phyloP scores from a whole-genome alignment of 2,888 invertebrate species.

The Drosophila sordidula region DNA sequence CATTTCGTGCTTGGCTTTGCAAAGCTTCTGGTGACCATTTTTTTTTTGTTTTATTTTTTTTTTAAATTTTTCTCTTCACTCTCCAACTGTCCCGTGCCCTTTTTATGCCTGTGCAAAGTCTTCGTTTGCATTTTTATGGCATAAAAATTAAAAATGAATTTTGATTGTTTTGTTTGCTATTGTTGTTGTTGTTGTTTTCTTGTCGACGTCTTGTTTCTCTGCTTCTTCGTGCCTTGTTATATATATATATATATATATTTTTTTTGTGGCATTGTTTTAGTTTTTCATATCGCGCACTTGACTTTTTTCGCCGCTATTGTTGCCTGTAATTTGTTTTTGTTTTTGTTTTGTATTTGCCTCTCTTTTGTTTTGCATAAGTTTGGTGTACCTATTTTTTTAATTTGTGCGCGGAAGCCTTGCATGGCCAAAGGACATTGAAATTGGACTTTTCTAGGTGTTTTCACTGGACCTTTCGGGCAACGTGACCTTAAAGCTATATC shows the following conservation, averaged over 20 bases:
- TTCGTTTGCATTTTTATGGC: conserved; percentile 82
- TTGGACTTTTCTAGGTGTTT: conserved; percentile 25
- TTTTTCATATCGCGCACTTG: conserved; percentile 65
- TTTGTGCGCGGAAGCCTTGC: conserved; percentile 67
- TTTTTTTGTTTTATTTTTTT: not conserved
- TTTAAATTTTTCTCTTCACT: not conserved
- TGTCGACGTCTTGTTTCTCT: conserved; percentile 33
- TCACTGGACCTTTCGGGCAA: conserved; percentile 2
- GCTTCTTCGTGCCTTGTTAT: conserved; percentile 28
- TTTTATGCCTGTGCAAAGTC: conserved; percentile 49
- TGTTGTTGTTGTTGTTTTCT: conserved; percentile 44
- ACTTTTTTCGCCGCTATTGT: conserved; percentile 53
- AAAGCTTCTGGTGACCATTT: conserved; percentile 57
- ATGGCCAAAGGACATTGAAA: conserved; percentile 72
- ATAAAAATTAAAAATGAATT: conserved; percentile 81
- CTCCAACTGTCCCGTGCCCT: conserved; percentile 15
- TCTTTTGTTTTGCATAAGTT: conserved; percentile 59
- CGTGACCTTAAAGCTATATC: conserved; percentile 25
- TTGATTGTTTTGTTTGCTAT: conserved; percentile 63
- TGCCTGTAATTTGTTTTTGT: conserved; percentile 47
- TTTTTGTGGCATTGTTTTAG: conserved; percentile 65
- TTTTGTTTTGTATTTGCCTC: conserved; percentile 25
- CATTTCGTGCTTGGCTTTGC: conserved; percentile 58
- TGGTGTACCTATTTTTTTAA: conserved; percentile 47
- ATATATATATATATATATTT: conserved; percentile 10